A percentile compares a stretch with the other conserved stretches of the same genome.
These are phyloP conservation scores for Engraulis encrasicolus DNA, from an alignment of 2,113 vertebrate species.

Conservation along the genomic window DNA sequence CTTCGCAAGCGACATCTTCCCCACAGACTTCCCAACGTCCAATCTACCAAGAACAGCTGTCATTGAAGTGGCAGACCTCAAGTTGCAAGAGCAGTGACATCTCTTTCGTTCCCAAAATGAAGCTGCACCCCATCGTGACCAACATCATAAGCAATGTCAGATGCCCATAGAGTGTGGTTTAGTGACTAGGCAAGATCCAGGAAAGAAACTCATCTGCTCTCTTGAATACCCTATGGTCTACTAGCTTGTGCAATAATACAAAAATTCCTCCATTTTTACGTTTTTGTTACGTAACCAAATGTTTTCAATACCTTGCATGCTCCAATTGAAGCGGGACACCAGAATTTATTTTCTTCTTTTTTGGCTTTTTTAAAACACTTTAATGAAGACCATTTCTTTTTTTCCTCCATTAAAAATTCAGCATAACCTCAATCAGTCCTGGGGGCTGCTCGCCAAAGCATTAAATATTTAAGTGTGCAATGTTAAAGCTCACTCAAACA, in stretches of 20 bases:
- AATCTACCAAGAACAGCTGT: slow-evolving; percentile 51
- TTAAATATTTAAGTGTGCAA: background rate
- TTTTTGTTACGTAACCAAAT: background rate
- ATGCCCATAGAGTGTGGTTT: background rate
- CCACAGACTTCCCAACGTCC: slow-evolving; percentile 50
- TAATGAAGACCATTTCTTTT: background rate
- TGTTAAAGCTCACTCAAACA: slow-evolving; percentile 1
- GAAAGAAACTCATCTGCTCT: too few relatives aligned
- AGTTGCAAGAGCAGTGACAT: background rate
- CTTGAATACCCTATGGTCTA: too few relatives aligned
- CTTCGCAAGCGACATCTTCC: background rate
- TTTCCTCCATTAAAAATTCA: background rate
- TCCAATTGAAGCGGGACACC: background rate
- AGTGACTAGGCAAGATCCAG: too few relatives aligned
- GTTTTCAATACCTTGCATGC: background rate
- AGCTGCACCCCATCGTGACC: background rate
- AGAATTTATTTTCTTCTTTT: background rate
- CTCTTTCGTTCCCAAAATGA: background rate
- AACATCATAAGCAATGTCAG: background rate
- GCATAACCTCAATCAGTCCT: background rate
- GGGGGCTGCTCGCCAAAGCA: background rate
- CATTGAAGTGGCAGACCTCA: slow-evolving; percentile 25
- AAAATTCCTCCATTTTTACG: background rate
- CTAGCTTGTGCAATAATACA: background rate
- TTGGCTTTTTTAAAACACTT: background rate